Evolutionary conservation across 1,140 invertebrate genomes (phyloP).

Genomic region (Habropoda laboriosa): DNA sequence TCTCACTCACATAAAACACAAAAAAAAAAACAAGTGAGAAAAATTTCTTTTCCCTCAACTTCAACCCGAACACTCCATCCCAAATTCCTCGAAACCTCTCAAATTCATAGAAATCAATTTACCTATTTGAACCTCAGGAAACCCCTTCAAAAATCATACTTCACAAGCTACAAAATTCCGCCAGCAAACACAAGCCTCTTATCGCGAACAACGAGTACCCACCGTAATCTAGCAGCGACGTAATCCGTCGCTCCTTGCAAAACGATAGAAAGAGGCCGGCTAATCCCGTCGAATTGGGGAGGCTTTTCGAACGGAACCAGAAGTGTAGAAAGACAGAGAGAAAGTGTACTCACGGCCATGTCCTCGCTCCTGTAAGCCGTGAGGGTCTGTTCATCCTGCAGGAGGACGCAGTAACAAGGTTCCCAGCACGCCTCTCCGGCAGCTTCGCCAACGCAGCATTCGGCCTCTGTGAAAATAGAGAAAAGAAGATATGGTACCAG

Average conservation of each 20-base stretch:
- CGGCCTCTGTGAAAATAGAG: slow-evolving; percentile 75
- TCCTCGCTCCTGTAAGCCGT: slow-evolving; percentile 94
- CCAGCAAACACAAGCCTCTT: not conserved
- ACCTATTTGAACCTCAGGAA: too few relatives aligned
- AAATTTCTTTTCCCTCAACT: too few relatives aligned
- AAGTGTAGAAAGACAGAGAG: not conserved
- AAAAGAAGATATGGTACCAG: slow-evolving; percentile 17
- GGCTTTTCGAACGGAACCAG: not conserved
- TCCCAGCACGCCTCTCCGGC: slow-evolving; percentile 86
- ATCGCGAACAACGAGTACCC: not conserved
- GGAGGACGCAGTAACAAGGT: slow-evolving; percentile 92
- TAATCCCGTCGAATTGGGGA: slow-evolving; percentile 6
- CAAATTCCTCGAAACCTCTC: too few relatives aligned
- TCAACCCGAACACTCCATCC: too few relatives aligned
- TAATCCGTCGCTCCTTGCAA: slow-evolving; percentile 37
- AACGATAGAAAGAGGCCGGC: not conserved
- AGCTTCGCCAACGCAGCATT: slow-evolving; percentile 78
- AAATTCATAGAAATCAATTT: too few relatives aligned
- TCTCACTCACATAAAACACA: too few relatives aligned
- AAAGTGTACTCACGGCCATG: slow-evolving; percentile 88
- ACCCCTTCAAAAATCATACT: too few relatives aligned
- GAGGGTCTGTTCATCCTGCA: slow-evolving; percentile 92
- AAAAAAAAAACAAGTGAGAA: too few relatives aligned
- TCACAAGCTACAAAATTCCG: too few relatives aligned
- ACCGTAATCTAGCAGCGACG: not conserved